Percentiles rank a stretch among this genome's conserved stretches.
These are phyloP conservation scores for Didymodactylos carnosus DNA, from an alignment of 2,888 invertebrate species.

Conservation along the genomic window DNA sequence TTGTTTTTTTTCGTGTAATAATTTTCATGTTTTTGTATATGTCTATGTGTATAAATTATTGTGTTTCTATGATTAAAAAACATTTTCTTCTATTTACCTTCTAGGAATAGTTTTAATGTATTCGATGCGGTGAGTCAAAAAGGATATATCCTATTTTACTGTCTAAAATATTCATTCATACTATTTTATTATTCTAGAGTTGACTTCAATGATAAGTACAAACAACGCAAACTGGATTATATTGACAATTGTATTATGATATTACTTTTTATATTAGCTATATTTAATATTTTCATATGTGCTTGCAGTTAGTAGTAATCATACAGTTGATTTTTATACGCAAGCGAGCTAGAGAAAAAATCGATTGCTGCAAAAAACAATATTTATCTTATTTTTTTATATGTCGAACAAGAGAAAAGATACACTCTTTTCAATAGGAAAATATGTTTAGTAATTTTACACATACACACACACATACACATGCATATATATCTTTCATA, in stretches of 20 bases:
- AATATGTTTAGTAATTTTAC: too few relatives aligned
- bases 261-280: background rate
- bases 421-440: too few relatives aligned
- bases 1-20: background rate
- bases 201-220: background rate
- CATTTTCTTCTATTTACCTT: background rate
- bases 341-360: too few relatives aligned
- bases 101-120: background rate
- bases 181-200: background rate
- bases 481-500: too few relatives aligned
- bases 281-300: background rate
- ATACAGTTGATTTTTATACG: too few relatives aligned
- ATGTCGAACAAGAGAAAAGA: too few relatives aligned
- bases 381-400: too few relatives aligned
- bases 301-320: too few relatives aligned
- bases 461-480: too few relatives aligned
- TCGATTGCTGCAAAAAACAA: too few relatives aligned
- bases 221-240: constrained; percentile 1
- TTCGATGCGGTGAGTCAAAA: too few relatives aligned
- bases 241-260: background rate
- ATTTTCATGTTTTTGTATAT: background rate
- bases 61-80: background rate
- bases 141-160: too few relatives aligned
- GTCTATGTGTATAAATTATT: background rate
- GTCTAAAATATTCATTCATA: background rate